Conservation (phyloP, 1,140 invertebrate species). For the Antheraea pernyi region DNA sequence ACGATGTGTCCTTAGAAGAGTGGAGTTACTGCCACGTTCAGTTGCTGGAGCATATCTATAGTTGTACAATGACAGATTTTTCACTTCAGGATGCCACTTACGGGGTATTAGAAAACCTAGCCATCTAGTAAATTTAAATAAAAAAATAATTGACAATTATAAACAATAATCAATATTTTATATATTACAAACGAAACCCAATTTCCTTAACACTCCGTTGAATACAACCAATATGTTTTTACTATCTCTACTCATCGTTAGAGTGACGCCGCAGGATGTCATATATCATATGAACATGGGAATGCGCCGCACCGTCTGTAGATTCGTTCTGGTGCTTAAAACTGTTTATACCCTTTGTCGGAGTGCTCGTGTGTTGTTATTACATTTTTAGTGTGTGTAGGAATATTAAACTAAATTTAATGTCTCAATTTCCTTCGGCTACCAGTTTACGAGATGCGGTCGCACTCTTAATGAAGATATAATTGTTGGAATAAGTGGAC, state of each 20-base stretch:
- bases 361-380: constrained; percentile 17
- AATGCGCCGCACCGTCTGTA: background rate
- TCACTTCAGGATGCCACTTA: too few relatives aligned
- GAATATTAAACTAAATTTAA: constrained; percentile 35
- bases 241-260: background rate
- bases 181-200: background rate
- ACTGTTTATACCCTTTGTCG: constrained; percentile 25
- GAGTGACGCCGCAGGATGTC: constrained; percentile 24
- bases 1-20: too few relatives aligned
- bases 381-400: constrained; percentile 47
- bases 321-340: constrained; percentile 16
- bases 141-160: background rate
- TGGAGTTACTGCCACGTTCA: too few relatives aligned
- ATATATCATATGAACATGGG: constrained; percentile 18
- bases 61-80: too few relatives aligned
- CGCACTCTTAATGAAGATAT: background rate
- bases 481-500: background rate
- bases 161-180: too few relatives aligned
- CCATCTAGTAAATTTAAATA: too few relatives aligned
- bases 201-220: background rate
- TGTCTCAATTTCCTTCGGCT: constrained; percentile 41
- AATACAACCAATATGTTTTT: constrained; percentile 5
- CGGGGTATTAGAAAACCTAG: too few relatives aligned
- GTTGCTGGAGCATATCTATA: too few relatives aligned
- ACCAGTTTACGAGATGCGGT: constrained; percentile 29